A percentile compares a stretch with the other conserved stretches of the same genome.
Conservation (phyloP, 2,888 invertebrate species). For the Latrodectus hesperus region DNA sequence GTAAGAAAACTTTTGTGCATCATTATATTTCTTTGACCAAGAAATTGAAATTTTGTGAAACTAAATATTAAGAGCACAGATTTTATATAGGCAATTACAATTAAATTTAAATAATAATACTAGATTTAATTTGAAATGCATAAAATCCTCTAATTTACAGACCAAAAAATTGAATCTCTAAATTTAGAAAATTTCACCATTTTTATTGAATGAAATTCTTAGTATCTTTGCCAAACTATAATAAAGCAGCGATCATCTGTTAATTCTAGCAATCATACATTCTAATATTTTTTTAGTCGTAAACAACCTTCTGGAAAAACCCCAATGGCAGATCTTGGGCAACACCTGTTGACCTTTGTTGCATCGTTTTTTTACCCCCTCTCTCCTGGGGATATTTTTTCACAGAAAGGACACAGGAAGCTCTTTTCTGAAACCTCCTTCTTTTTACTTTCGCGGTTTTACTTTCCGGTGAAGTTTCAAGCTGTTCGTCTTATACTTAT, state of each 20-base stretch:
- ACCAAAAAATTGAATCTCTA: too few species aligned
- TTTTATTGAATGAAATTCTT: neutral
- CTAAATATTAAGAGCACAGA: too few species aligned
- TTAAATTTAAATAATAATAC: too few species aligned
- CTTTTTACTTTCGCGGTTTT: constrained; percentile 64
- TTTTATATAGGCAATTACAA: too few species aligned
- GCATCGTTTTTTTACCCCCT: constrained; percentile 43
- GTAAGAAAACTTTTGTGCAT: too few species aligned
- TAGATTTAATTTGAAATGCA: too few species aligned
- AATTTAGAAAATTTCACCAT: too few species aligned
- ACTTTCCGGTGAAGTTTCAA: constrained; percentile 56
- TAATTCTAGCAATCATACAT: constrained; percentile 39
- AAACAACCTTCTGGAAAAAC: constrained; percentile 46
- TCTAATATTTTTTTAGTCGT: constrained; percentile 50
- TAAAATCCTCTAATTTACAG: too few species aligned
- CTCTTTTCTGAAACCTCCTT: constrained; percentile 32
- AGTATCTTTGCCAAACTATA: neutral
- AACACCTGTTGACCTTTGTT: constrained; percentile 68
- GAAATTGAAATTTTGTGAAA: too few species aligned
- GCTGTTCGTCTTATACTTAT: constrained; percentile 2
- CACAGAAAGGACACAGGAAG: constrained; percentile 58
- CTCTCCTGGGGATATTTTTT: constrained; percentile 36
- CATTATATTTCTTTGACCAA: too few species aligned
- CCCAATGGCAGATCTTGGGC: constrained; percentile 23
- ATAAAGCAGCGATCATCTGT: constrained; percentile 21